Evolutionary conservation across 1,140 invertebrate genomes (phyloP).

Genomic region (Ectropis grisescens): DNA sequence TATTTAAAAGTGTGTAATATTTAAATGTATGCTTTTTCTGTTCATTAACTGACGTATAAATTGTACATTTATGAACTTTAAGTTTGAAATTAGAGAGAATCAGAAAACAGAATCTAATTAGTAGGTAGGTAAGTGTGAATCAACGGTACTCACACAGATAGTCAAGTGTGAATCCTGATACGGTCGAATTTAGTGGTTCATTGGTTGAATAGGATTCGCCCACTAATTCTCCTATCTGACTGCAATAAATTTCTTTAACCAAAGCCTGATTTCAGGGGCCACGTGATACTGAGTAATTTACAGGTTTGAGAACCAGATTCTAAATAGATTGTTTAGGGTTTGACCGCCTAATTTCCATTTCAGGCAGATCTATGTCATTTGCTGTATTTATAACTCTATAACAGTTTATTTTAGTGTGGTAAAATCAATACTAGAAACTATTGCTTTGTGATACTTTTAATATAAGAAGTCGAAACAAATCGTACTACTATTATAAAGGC

Average conservation of each 20-base stretch:
- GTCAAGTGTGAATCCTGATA: too few relatives aligned
- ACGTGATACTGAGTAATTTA: conserved; percentile 14
- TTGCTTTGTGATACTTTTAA: too few relatives aligned
- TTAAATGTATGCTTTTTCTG: too few relatives aligned
- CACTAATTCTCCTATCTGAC: conserved; percentile 8
- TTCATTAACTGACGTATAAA: background rate
- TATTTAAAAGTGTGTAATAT: too few relatives aligned
- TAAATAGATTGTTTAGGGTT: conserved; percentile 13
- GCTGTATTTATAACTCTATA: background rate
- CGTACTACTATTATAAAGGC: too few relatives aligned
- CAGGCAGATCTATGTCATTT: background rate
- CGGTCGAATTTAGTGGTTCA: too few relatives aligned
- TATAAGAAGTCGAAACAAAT: too few relatives aligned
- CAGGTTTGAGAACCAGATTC: conserved; percentile 4
- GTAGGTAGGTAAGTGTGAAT: too few relatives aligned
- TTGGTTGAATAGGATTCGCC: background rate
- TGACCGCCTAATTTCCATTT: background rate
- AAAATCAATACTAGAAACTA: background rate
- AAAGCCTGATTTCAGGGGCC: conserved; percentile 10
- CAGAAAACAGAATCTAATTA: too few relatives aligned
- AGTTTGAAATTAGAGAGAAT: too few relatives aligned
- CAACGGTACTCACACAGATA: too few relatives aligned
- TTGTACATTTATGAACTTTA: background rate
- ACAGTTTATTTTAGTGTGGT: background rate
- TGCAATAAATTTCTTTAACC: conserved; percentile 14